Evolutionary conservation across 1,140 invertebrate species (phyloP), one percentile per base, ranked within the genome.

Genomic region (Thrips palmi): DNA sequence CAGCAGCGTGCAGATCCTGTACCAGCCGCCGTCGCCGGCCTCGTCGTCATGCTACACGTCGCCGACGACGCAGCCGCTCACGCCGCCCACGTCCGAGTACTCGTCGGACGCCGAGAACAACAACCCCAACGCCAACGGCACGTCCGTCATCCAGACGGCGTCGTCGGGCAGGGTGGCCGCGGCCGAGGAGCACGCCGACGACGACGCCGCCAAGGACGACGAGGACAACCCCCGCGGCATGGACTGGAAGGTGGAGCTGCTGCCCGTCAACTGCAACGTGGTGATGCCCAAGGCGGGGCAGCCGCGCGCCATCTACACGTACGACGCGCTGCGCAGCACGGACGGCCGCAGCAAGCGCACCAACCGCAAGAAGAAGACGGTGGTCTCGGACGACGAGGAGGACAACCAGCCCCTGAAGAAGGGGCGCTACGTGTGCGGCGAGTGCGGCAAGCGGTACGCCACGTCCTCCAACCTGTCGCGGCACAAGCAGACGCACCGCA

Each of bases 401-500:
- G 32, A 43, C 11, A 35, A 21, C 24, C 4, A 24, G 12, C 6
- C 33, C 32, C 37, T 58, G 24, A 62, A 65, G 33, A 51, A 56
- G n/a, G 67, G 47, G 41, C 58, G 80, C 44, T 94, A 91, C 59
- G 73, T 77, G n/a, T 97, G 93, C 55, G 75, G 70, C 39, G 87
- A 96, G 52, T 97, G 93, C 50, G 92, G 92, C 12, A 94, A 94
- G 52, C 76, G 87, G 47, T 97, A 97, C 52, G 89, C 93, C 11
- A 97, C 92, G 0, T 92, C 87, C 1, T 91, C 85, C 18, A 97
- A 97, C 57, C 67, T 97, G 30, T 93, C 87, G 11, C 70, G 92
- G 28, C 92, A 97, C 63, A 96, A 96, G 54, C 91, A 96, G 57
- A 97, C 89, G 0, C 92, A 97, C 52, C 72, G 92, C 12, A 87